A percentile compares a stretch with the other conserved stretches of the same genome.
phyloP scores from a whole-genome alignment of 2,888 invertebrate species.

The Tubulanus polymorphus region DNA sequence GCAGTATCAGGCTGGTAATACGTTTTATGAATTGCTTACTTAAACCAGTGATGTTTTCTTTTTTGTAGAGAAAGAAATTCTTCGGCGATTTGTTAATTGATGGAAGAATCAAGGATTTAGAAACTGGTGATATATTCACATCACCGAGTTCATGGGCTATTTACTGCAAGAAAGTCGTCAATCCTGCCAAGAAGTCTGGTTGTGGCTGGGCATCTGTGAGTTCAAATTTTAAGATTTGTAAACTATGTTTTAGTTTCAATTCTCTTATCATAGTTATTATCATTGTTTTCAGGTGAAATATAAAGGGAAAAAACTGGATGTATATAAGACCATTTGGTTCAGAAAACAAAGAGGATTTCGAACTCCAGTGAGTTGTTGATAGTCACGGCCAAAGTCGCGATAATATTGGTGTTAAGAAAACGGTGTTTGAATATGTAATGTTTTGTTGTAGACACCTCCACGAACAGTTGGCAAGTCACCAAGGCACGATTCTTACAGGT shows the following conservation, averaged over 20 bases:
- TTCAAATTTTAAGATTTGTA: constrained; percentile 15
- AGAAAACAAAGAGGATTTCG: constrained; percentile 62
- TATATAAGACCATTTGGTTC: constrained; percentile 81
- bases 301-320: constrained; percentile 80
- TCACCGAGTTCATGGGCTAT: constrained; percentile 92
- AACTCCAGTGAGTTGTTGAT: too few relatives aligned
- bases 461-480: too few relatives aligned
- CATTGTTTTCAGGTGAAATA: constrained; percentile 58
- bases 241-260: background rate
- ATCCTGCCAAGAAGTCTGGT: constrained; percentile 86
- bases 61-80: constrained; percentile 77
- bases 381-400: too few relatives aligned
- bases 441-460: too few relatives aligned
- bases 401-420: too few relatives aligned
- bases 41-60: constrained; percentile 10
- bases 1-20: background rate
- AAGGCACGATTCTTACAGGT: too few relatives aligned
- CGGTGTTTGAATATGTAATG: too few relatives aligned
- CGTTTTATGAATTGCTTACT: background rate
- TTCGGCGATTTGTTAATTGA: constrained; percentile 78
- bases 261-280: background rate
- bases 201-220: constrained; percentile 92
- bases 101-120: constrained; percentile 82
- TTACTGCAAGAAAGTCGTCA: constrained; percentile 84
- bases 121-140: constrained; percentile 80